Evolutionary conservation across 2,113 vertebrate species (phyloP).

Genomic region (Takifugu bimaculatus): DNA sequence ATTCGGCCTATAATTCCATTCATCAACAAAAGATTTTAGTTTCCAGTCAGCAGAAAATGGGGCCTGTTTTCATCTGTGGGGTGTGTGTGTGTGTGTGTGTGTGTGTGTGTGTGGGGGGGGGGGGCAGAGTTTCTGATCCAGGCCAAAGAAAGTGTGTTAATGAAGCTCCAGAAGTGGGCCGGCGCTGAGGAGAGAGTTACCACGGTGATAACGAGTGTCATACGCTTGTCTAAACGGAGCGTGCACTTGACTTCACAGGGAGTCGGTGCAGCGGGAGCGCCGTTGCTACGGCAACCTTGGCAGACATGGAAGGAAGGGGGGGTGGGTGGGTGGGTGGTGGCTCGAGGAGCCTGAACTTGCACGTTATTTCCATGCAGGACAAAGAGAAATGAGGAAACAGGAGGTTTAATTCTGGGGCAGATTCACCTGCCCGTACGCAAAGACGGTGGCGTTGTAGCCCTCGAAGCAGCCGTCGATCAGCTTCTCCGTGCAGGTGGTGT

Average conservation of each 20-base stretch:
- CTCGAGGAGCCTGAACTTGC: slow-evolving; percentile 4
- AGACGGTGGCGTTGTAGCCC: slow-evolving; percentile 96
- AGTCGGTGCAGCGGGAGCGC: slow-evolving; percentile 13
- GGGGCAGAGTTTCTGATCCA: slow-evolving; percentile 4
- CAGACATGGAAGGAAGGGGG: not conserved
- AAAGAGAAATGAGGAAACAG: not conserved
- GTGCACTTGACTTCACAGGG: slow-evolving; percentile 7
- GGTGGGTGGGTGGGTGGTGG: no score
- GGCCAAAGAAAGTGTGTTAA: slow-evolving; percentile 7
- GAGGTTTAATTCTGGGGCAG: not conserved
- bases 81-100: not conserved
- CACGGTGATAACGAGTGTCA: slow-evolving; percentile 18
- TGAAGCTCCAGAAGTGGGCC: slow-evolving; percentile 44
- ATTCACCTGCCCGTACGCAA: slow-evolving; percentile 94
- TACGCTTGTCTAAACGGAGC: slow-evolving; percentile 9
- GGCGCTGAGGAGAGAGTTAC: slow-evolving; percentile 12
- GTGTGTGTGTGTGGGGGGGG: not conserved
- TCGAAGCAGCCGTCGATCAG: slow-evolving; percentile 96
- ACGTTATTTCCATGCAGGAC: slow-evolving; percentile 18
- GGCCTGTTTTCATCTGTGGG: no score
- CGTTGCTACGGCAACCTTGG: slow-evolving; percentile 39
- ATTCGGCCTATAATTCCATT: no score
- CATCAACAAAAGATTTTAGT: no score
- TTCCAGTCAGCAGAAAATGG: no score
- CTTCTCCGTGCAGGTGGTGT: slow-evolving; percentile 86